phyloP scores from a whole-genome alignment of 2,888 invertebrate genomes.

The Chirona hameri region DNA sequence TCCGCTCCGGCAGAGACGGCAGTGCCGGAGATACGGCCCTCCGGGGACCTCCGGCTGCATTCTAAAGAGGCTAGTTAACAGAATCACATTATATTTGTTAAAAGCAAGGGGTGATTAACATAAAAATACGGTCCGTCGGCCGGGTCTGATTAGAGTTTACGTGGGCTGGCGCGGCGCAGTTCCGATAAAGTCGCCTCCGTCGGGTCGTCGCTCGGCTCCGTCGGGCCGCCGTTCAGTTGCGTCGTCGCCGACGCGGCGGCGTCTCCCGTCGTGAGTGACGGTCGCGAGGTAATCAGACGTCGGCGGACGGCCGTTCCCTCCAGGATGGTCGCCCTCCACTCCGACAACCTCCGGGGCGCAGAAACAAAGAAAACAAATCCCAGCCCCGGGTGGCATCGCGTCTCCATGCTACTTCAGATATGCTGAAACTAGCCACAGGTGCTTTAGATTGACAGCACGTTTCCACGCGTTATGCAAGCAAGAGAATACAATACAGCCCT shows the following conservation, averaged over 20 bases:
- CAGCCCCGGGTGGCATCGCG: too few species aligned
- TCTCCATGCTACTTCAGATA: too few species aligned
- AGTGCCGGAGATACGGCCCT: not conserved
- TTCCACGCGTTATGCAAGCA: too few species aligned
- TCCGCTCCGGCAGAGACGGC: not conserved
- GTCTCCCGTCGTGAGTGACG: too few species aligned
- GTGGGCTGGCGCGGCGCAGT: not conserved
- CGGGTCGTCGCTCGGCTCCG: not conserved
- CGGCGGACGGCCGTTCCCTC: not conserved
- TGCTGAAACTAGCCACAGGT: too few species aligned
- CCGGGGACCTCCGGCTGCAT: conserved; percentile 10
- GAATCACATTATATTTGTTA: conserved; percentile 28
- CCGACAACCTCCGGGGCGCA: not conserved
- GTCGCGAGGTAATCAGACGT: not conserved
- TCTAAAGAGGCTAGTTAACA: conserved; percentile 27
- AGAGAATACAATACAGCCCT: too few species aligned
- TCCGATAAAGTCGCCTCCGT: not conserved
- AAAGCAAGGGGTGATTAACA: conserved; percentile 29
- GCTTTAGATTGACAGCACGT: too few species aligned
- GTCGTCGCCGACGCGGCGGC: not conserved
- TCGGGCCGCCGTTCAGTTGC: not conserved
- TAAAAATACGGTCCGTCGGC: conserved; percentile 22
- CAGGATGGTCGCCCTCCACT: not conserved
- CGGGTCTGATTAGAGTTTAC: conserved; percentile 26
- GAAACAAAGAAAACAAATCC: not conserved